These are phyloP conservation scores for Phyllopteryx taeniolatus DNA, from an alignment of 2,113 vertebrate species.

Conservation along the genomic window DNA sequence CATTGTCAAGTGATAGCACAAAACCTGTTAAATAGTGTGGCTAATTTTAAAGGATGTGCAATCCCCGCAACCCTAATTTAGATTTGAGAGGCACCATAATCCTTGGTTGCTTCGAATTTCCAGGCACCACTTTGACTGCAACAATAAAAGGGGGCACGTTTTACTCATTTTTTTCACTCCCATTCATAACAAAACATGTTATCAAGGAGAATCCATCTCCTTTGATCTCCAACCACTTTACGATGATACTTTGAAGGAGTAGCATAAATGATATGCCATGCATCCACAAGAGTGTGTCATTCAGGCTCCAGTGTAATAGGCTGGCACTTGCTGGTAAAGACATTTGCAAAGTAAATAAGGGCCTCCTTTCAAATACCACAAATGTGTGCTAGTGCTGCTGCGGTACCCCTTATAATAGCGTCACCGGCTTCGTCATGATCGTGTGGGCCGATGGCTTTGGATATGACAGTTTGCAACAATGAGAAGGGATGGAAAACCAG, in stretches of 20 bases:
- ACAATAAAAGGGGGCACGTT: conserved; percentile 47
- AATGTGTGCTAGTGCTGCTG: conserved; percentile 31
- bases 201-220: conserved; percentile 39
- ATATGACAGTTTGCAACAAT: conserved; percentile 28
- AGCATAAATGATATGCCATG: conserved; percentile 39
- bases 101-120: conserved; percentile 37
- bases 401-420: conserved; percentile 35
- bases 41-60: conserved; percentile 40
- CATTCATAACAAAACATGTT: conserved; percentile 49
- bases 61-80: conserved; percentile 47
- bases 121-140: conserved; percentile 38
- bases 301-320: conserved; percentile 47
- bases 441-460: conserved; percentile 32
- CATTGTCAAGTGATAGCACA: conserved; percentile 46
- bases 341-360: conserved; percentile 59
- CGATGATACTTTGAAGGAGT: conserved; percentile 23
- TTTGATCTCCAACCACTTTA: conserved; percentile 38
- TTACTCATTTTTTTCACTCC: conserved; percentile 29
- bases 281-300: conserved; percentile 39
- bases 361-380: conserved; percentile 33
- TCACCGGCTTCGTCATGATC: conserved; percentile 41
- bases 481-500: conserved; percentile 19
- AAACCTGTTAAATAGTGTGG: conserved; percentile 43
- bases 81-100: conserved; percentile 48
- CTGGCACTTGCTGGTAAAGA: conserved; percentile 34